Percentiles rank a stretch among this genome's conserved stretches.
Conservation (phyloP, 2,113 vertebrate genomes). For the Ceuthmochares aereus region DNA sequence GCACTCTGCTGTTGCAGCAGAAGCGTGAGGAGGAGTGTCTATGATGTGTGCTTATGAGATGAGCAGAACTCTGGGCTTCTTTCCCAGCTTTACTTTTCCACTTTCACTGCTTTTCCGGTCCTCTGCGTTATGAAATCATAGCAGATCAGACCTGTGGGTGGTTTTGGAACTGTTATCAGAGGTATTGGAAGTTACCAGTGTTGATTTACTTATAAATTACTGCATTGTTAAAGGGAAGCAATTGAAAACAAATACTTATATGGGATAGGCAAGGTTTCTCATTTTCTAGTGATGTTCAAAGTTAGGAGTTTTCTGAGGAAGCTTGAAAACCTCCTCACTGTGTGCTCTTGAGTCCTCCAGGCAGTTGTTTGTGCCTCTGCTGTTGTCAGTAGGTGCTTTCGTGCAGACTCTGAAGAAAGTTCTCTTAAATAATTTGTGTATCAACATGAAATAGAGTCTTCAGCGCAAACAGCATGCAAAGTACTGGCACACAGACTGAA, state of each 20-base stretch:
- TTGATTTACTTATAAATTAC: not conserved
- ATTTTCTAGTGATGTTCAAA: not conserved
- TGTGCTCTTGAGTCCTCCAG: not conserved
- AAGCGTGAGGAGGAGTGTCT: not conserved
- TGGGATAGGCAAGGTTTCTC: not conserved
- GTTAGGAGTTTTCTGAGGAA: not conserved
- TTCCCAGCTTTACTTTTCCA: conserved; percentile 8
- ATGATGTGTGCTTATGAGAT: not conserved
- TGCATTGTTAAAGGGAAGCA: not conserved
- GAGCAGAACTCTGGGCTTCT: not conserved
- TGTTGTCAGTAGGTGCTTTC: not conserved
- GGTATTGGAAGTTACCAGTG: not conserved
- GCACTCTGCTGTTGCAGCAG: not conserved
- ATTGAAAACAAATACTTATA: not conserved
- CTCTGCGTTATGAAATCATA: not conserved
- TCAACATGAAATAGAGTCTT: not conserved
- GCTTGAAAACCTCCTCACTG: not conserved
- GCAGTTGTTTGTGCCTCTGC: not conserved
- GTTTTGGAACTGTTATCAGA: not conserved
- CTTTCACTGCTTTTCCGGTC: not conserved
- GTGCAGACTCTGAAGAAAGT: not conserved
- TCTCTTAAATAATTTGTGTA: not conserved
- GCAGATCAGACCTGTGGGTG: not conserved
- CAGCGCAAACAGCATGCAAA: not conserved
- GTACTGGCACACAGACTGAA: not conserved